Conservation (phyloP, 2,888 invertebrate species). For the Chrysotoxum bicinctum region DNA sequence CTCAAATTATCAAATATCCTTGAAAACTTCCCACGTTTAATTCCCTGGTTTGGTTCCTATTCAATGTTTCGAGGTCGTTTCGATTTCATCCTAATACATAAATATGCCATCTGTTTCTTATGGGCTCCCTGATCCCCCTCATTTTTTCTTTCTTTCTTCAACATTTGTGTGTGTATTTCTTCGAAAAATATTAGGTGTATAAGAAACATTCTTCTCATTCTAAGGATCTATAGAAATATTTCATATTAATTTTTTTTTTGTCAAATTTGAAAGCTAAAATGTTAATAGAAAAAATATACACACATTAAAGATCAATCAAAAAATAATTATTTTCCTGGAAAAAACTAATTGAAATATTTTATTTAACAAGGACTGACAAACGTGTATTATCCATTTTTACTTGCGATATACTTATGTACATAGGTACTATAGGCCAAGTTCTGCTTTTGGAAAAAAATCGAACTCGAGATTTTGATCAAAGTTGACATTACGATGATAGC, state of each 20-base stretch:
- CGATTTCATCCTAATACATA: neutral
- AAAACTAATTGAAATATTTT: too few relatives aligned
- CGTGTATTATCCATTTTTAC: too few relatives aligned
- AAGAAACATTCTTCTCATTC: neutral
- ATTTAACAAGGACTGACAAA: too few relatives aligned
- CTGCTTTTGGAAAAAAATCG: too few relatives aligned
- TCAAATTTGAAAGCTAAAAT: neutral
- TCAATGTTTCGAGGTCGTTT: slow-evolving; percentile 26
- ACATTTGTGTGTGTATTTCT: neutral
- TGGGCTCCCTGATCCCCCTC: neutral
- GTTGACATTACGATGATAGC: too few relatives aligned
- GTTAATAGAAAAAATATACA: neutral
- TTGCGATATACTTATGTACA: too few relatives aligned
- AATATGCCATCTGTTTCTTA: slow-evolving; percentile 8
- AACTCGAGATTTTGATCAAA: too few relatives aligned
- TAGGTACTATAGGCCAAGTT: too few relatives aligned
- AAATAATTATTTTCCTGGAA: too few relatives aligned
- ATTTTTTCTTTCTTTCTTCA: neutral
- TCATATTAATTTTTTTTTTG: neutral
- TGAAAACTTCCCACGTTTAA: slow-evolving; percentile 8
- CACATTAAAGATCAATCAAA: neutral
- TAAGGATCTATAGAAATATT: neutral
- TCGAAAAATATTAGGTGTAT: slow-evolving; percentile 4
- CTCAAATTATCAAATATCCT: neutral
- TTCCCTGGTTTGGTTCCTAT: slow-evolving; percentile 14